phyloP scores from a whole-genome alignment of 1,140 invertebrate species.

The Meloidogyne hapla region DNA sequence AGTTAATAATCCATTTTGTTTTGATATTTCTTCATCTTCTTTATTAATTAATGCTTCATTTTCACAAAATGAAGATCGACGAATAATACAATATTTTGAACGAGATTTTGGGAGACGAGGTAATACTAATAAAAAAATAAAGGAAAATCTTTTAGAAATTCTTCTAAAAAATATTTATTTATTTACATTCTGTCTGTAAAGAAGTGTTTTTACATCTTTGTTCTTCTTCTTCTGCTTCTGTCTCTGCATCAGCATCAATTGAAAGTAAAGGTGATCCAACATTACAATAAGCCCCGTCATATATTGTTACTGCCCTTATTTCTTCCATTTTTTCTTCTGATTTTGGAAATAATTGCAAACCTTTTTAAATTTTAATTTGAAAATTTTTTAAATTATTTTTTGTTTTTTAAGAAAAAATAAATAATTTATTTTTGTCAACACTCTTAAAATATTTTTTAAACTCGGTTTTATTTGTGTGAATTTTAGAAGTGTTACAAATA shows the following conservation, averaged over 20 bases:
- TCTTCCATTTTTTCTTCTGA: slow-evolving; percentile 5
- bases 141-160: background rate
- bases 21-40: slow-evolving; percentile 1
- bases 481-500: too few relatives aligned
- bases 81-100: slow-evolving; percentile 5
- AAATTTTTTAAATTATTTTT: too few relatives aligned
- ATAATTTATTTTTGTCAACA: too few relatives aligned
- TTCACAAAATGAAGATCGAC: slow-evolving; percentile 3
- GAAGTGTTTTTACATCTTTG: background rate
- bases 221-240: background rate
- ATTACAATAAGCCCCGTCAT: background rate
- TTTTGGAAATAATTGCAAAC: background rate
- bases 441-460: too few relatives aligned
- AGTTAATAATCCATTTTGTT: background rate
- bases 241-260: slow-evolving; percentile 11
- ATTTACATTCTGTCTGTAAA: background rate
- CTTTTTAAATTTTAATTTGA: background rate
- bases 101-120: slow-evolving; percentile 9
- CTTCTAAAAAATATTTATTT: background rate
- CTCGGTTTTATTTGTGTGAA: too few relatives aligned
- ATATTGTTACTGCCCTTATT: background rate
- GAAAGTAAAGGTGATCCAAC: slow-evolving; percentile 6
- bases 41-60: slow-evolving; percentile 10
- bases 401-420: too few relatives aligned
- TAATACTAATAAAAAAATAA: background rate